phyloP scores from a whole-genome alignment of 2,797 vertebrate genomes.

The Margarornis squamiger region DNA sequence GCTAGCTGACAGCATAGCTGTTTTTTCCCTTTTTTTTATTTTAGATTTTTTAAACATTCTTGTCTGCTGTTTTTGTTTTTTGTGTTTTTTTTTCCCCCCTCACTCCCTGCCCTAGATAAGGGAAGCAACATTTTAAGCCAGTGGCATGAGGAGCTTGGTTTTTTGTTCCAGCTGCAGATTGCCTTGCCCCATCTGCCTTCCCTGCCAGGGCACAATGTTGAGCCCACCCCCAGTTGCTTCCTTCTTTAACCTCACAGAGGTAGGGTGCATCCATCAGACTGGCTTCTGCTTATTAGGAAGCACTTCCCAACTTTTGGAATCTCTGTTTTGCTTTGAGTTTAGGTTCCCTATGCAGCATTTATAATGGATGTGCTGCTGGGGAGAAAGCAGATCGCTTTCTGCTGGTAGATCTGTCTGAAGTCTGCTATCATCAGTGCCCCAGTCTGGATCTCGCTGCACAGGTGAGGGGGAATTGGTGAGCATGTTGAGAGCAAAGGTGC shows the following conservation, averaged over 20 bases:
- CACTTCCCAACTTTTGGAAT: background rate
- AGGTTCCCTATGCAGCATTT: background rate
- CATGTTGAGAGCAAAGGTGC: background rate
- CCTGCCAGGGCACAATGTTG: background rate
- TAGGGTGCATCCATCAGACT: background rate
- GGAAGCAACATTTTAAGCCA: background rate
- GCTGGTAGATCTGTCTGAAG: background rate
- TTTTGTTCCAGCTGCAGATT: background rate
- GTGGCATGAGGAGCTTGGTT: background rate
- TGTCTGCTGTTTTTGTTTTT: background rate
- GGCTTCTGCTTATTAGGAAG: background rate
- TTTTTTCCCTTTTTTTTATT: background rate
- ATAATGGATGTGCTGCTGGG: background rate
- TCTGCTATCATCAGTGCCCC: background rate
- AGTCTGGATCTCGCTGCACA: fast-evolving
- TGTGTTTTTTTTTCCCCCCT: background rate
- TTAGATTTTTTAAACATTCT: background rate
- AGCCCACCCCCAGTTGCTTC: fast-evolving
- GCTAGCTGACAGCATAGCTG: background rate
- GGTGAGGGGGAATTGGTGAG: background rate
- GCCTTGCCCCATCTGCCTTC: background rate
- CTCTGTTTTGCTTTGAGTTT: background rate
- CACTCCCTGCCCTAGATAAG: background rate
- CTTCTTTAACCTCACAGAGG: background rate
- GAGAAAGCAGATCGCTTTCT: background rate